Evolutionary conservation across 1,140 invertebrate species (phyloP), one percentile per base, ranked within the genome.

Genomic region (Xylocopa sonorina): DNA sequence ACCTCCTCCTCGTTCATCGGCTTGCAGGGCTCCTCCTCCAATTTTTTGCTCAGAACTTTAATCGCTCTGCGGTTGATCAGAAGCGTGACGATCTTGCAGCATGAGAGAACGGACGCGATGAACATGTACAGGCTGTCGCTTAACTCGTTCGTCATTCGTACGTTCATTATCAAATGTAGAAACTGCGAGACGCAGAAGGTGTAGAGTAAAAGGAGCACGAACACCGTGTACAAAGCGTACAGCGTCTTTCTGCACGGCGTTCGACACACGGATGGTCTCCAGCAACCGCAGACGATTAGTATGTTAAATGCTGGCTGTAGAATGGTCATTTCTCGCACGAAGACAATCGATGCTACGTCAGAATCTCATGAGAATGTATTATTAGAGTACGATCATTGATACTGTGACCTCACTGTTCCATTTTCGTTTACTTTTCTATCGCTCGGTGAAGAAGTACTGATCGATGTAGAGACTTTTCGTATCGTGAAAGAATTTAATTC

Each of bases 41-140:
- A 32, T 27, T 64, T 66, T 0, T 51, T 72, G 4, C 21, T 63
- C 3, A 86, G 53, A 0, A 16, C 57, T 3, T 50, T 29, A 18
- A 86, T 80, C 7, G 34, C 55, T 12, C 53, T 24, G 3, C 27
- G 68, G 48, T 86, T 85, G 0, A 62, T 32, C 24, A 85, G 21
- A 14, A 86, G 24, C 43, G 29, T 50, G 9, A 75, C 21, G 34
- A 85, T 48, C 64, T 86, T 86, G 32, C 73, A 82, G 14, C 77
- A 86, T 3, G 83, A 58, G 18, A 75, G 41, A 12, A 77, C 10
- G 0, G 67, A 55, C 12, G 83, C 77, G 14, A 86, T 29, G 12
- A 63, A 74, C 69, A 79, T 66, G 64, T 85, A 85, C 0, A 86
- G 57, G 6, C 68, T 80, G 2, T 85, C 80, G 4, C 84, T 77